These are phyloP conservation scores for Indri indri DNA, from an alignment of 2,113 vertebrate species.

Conservation along the genomic window DNA sequence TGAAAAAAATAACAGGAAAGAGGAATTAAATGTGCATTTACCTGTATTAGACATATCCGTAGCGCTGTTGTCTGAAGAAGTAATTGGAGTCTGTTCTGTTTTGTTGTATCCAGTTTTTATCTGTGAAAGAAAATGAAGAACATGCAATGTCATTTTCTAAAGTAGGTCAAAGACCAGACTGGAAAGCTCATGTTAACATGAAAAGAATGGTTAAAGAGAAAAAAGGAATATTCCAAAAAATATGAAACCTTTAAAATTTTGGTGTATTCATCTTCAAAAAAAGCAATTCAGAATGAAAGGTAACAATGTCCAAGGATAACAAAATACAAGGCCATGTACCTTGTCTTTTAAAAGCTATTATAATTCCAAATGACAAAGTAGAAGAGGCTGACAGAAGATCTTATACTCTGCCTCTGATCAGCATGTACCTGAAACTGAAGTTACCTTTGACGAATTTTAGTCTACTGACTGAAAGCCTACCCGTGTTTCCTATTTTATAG, in stretches of 20 bases:
- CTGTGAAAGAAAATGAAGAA: slow-evolving; percentile 83
- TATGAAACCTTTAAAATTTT: slow-evolving; percentile 44
- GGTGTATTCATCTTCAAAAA: slow-evolving; percentile 43
- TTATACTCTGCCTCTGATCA: not conserved
- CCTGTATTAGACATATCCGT: slow-evolving; percentile 79
- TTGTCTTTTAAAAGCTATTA: slow-evolving; percentile 23
- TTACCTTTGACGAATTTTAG: not conserved
- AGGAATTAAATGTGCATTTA: slow-evolving; percentile 79
- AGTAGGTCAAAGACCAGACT: slow-evolving; percentile 69
- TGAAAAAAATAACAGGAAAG: slow-evolving; percentile 51
- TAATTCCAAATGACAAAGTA: not conserved
- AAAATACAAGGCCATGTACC: not conserved
- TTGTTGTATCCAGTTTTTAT: slow-evolving; percentile 81
- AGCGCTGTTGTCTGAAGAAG: slow-evolving; percentile 77
- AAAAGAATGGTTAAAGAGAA: slow-evolving; percentile 41
- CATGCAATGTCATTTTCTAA: slow-evolving; percentile 63
- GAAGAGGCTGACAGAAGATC: not conserved
- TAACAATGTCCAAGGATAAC: slow-evolving; percentile 10
- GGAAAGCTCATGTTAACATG: slow-evolving; percentile 51
- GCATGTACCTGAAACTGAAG: not conserved
- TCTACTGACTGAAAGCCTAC: not conserved
- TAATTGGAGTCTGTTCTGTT: slow-evolving; percentile 75
- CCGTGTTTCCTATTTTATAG: not conserved
- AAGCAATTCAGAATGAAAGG: slow-evolving; percentile 53
- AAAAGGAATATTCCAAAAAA: slow-evolving; percentile 42